These are phyloP conservation scores for Gorsachius magnificus DNA, from an alignment of 2,797 vertebrate species.

Conservation along the genomic window DNA sequence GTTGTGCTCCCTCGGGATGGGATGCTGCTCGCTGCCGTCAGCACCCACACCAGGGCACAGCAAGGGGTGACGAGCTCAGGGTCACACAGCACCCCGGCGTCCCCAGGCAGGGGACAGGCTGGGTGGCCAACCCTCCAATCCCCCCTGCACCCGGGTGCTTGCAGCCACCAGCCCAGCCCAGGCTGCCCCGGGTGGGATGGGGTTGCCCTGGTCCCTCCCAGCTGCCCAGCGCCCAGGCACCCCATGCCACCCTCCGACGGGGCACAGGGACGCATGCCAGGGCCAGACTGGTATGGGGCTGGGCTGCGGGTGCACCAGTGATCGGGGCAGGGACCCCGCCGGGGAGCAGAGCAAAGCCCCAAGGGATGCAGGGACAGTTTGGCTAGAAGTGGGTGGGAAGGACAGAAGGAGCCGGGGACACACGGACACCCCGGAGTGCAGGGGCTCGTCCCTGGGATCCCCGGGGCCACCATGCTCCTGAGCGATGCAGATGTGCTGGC, in stretches of 20 bases:
- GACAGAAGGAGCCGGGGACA: background rate
- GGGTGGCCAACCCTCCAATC: rapidly evolving
- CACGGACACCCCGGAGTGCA: rapidly evolving
- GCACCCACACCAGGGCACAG: rapidly evolving
- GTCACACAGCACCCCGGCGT: background rate
- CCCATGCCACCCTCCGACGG: rapidly evolving
- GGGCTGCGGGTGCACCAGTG: too few relatives aligned
- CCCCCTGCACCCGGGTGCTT: background rate
- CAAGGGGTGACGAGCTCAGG: background rate
- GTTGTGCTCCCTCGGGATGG: rapidly evolving
- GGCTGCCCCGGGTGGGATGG: background rate
- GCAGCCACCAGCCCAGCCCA: background rate
- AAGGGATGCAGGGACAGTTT: background rate
- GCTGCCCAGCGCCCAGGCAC: background rate
- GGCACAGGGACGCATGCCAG: rapidly evolving
- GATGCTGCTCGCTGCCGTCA: background rate
- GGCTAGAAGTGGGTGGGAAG: background rate
- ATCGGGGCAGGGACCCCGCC: too few relatives aligned
- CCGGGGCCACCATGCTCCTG: rapidly evolving
- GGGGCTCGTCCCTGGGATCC: background rate
- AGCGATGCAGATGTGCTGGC: rapidly evolving
- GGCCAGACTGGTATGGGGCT: rapidly evolving
- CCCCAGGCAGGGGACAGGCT: background rate
- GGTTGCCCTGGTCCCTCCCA: background rate
- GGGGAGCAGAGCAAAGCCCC: background rate